Base-by-base conservation (phyloP, 2,113 vertebrate species). In the Nannospalax galili region DNA sequence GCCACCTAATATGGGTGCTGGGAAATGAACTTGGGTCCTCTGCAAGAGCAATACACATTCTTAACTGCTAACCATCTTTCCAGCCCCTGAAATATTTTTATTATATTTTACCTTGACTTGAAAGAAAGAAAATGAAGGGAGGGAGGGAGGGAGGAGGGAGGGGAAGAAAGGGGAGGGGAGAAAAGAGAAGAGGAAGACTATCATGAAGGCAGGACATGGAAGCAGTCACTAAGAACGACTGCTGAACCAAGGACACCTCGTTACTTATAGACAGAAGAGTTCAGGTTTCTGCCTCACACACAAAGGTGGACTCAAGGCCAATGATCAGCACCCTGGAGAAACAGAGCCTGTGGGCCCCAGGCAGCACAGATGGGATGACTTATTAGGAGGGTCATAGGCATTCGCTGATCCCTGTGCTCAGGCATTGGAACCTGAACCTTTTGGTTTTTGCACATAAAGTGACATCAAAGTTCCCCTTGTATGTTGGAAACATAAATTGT, bases 71-170 rank as follows among this genome's bases (percentile, higher is more conserved):
- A 20, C 35, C 22, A 37, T 58, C 11, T 80, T 56, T 81, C 56
- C 35, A 81, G 78, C 48, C 14, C 24, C n/a, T n/a, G 20, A 60
- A 45, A 60, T 37, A n/a, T 58, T 35, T 40, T 80, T 78, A 78
- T 30, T 42, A 62, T 62, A 37, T 37, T 20, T 14, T 26, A 40
- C 28, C 58, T 82, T 24, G 26, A 64, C 24, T 42, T 42, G 22
- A 64, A 30, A 64, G n/a, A 64, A 35, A 28, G 58, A 82, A 24
- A 60, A 62, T 7, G n/a, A 30, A 7, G 37, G 35, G 58, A 1
- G 7, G 6, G 4, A 32, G 3, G 30, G 4, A 64, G 6, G 3
- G 30, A 24, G 2, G 20, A 1, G 7, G 17, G 8, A 7, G 19
- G 5, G 28, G 5, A 20, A 14, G 28, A 2, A 26, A 4, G 9